Evolutionary conservation across 1,140 invertebrate species (phyloP).

Genomic region (Penaeus vannamei): DNA sequence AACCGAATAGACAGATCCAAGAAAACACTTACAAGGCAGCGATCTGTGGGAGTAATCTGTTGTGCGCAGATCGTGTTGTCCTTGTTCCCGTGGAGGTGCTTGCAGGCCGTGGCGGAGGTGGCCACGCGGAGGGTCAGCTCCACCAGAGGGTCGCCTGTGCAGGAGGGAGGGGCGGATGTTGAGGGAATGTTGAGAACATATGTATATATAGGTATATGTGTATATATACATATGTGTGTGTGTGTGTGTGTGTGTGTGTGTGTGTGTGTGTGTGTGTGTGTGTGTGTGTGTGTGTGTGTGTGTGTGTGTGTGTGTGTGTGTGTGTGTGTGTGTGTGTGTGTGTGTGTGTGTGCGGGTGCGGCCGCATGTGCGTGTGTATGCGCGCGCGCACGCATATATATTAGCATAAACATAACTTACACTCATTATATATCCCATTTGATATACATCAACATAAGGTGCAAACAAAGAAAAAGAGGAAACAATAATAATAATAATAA

Average conservation of each 20-base stretch:
- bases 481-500: too few relatives aligned
- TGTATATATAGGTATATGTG: too few relatives aligned
- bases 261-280: not conserved
- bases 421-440: too few relatives aligned
- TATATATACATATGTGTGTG: not conserved
- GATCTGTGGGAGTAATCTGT: conserved; percentile 44
- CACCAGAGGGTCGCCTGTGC: conserved; percentile 52
- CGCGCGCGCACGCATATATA: too few relatives aligned
- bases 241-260: not conserved
- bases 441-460: too few relatives aligned
- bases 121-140: conserved; percentile 45
- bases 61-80: conserved; percentile 57
- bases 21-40: conserved; percentile 45
- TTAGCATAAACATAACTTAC: too few relatives aligned
- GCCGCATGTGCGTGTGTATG: too few relatives aligned
- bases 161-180: not conserved
- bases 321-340: not conserved
- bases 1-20: not conserved
- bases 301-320: too few relatives aligned
- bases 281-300: not conserved
- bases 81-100: conserved; percentile 43
- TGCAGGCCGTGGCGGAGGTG: conserved; percentile 22
- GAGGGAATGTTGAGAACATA: not conserved
- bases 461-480: too few relatives aligned
- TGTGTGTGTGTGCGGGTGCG: not conserved